Evolutionary conservation across 1,140 invertebrate species (phyloP).

Genomic region (Bicyclus anynana): DNA sequence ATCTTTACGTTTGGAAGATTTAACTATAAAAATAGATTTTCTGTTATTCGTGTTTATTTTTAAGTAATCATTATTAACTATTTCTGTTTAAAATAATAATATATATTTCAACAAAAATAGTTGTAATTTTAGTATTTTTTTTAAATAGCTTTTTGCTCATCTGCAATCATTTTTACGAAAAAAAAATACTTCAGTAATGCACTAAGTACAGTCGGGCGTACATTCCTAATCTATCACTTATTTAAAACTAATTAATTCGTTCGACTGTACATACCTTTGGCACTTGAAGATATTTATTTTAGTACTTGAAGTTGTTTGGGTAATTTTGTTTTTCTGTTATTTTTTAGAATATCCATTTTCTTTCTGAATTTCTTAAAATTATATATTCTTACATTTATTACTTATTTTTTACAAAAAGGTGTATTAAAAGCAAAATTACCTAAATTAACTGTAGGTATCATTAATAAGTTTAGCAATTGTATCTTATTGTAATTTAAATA

Average conservation of each 20-base stretch:
- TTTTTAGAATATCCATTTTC: too few relatives aligned
- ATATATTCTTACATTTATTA: too few relatives aligned
- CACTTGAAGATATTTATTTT: too few relatives aligned
- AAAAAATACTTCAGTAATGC: conserved; percentile 58
- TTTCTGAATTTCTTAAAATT: too few relatives aligned
- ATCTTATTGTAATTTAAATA: conserved; percentile 38
- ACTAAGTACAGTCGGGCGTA: conserved; percentile 39
- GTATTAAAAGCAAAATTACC: too few relatives aligned
- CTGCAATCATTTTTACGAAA: conserved; percentile 67
- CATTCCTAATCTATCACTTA: conserved; percentile 28
- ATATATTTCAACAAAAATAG: conserved; percentile 8
- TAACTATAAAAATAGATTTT: background rate
- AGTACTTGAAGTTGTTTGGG: too few relatives aligned
- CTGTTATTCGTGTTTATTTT: conserved; percentile 17
- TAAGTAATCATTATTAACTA: conserved; percentile 11
- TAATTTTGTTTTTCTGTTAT: too few relatives aligned
- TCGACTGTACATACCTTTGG: conserved; percentile 44
- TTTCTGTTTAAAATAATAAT: background rate
- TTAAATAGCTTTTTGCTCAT: conserved; percentile 44
- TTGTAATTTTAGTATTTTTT: conserved; percentile 34
- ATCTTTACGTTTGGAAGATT: too few relatives aligned
- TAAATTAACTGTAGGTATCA: too few relatives aligned
- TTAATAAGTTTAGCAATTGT: background rate
- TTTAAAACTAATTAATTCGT: conserved; percentile 17
- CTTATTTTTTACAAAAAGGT: too few relatives aligned